Base-by-base conservation (phyloP, 92 coral and sea anemone genomes). In the Epizoanthus scotinus region DNA sequence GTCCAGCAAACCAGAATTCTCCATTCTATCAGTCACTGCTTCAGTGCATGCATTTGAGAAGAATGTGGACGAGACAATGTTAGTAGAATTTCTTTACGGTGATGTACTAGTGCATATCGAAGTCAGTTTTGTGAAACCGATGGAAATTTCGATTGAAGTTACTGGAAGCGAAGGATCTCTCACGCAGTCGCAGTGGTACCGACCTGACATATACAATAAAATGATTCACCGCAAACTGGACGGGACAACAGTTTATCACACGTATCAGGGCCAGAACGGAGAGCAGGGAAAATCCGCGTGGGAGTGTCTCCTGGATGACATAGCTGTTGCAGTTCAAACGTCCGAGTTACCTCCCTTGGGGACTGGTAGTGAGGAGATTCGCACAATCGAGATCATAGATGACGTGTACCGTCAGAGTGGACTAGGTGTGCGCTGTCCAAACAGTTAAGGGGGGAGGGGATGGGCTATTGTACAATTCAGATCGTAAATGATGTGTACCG, bases 291-390 rank as follows among this genome's bases (percentile, higher is more conserved):
- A 50, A 69, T 14, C 19, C 31, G 31, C 74, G 18, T 69, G 74
- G 74, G 74, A 69, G 57, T 69, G 38, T 69, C 24, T 69, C 8
- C n/a, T 69, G 55, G 74, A 69, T 15, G 17, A 69, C 74, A 69
- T 69, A 20, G 55, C 18, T 26, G 38, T 13, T 69, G 56, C 55
- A 8, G 15, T 69, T 2, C 54, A 69, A 21, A 40, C 74, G 17
- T 40, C 54, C 14, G 55, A 69, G 56, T 14, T 69, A 13, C 74
- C 74, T 5, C 74, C 74, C 3, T 20, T 69, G 25, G 74, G 56
- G 25, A 34, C 74, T 36, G 42, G 74, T 50, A 14, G 0, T 5
- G 74, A 69, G 54, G 74, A 69, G 74, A 40, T 69, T 38, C 74
- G 24, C 4, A 69, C 74, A n/a, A 50, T 69, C 56, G 74, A 31